phyloP scores from a whole-genome alignment of 1,140 invertebrate genomes.

The Ganaspis sp. region DNA sequence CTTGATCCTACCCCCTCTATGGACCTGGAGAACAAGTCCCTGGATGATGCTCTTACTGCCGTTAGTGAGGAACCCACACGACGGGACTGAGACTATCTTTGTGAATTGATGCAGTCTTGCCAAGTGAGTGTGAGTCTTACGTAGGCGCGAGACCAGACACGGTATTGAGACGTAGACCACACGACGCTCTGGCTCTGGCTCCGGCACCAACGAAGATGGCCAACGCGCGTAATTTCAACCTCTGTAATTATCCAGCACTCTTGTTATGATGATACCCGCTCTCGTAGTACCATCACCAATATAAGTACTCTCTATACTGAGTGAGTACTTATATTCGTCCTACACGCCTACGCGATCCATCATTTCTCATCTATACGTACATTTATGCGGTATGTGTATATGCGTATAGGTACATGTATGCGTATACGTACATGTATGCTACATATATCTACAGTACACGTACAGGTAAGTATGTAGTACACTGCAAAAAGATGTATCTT shows the following conservation, averaged over 20 bases:
- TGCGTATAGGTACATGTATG: not conserved
- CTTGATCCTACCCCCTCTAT: conserved; percentile 41
- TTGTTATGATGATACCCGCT: conserved; percentile 61
- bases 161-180: conserved; percentile 70
- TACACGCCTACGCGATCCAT: conserved; percentile 32
- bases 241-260: conserved; percentile 67
- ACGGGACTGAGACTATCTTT: conserved; percentile 44
- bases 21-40: conserved; percentile 27
- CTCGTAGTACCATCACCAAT: conserved; percentile 24
- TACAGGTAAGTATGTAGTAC: too few relatives aligned
- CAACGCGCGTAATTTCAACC: conserved; percentile 65
- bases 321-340: too few relatives aligned
- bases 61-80: conserved; percentile 49
- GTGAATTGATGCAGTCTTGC: conserved; percentile 36
- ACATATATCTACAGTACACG: too few relatives aligned
- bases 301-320: conserved; percentile 14
- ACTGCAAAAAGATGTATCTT: too few relatives aligned
- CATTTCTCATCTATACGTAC: not conserved
- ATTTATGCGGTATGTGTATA: conserved; percentile 26
- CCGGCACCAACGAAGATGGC: conserved; percentile 49
- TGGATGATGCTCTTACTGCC: conserved; percentile 25
- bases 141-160: conserved; percentile 49
- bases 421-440: too few relatives aligned
- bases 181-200: conserved; percentile 52
- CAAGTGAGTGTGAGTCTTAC: conserved; percentile 45